A percentile compares a stretch with the other conserved stretches of the same genome.
These are phyloP conservation scores for Numenius arquata DNA, from an alignment of 2,113 vertebrate genomes.

Conservation along the genomic window DNA sequence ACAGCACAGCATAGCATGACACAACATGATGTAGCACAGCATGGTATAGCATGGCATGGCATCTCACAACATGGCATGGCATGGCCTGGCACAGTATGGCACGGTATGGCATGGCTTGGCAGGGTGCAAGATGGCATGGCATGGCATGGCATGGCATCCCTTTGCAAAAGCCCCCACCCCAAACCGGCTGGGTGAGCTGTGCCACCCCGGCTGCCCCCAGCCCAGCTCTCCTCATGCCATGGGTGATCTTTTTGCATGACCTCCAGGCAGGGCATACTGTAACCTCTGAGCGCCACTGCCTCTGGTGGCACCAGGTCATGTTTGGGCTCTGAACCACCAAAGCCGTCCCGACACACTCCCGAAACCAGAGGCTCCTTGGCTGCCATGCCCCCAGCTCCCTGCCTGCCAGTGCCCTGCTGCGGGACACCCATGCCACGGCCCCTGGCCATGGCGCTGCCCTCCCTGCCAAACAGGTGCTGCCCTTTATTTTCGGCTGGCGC, in stretches of 20 bases:
- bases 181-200: accelerated
- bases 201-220: not conserved
- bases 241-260: not conserved
- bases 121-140: accelerated
- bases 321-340: not conserved
- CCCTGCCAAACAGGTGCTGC: slow-evolving; percentile 55
- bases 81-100: not conserved
- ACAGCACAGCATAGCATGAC: not conserved
- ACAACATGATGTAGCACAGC: not conserved
- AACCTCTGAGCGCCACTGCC: not conserved
- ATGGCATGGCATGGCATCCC: not conserved
- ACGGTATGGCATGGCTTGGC: not conserved
- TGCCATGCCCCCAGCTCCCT: not conserved
- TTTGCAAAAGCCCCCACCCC: not conserved
- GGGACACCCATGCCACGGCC: not conserved
- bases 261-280: accelerated
- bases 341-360: accelerated
- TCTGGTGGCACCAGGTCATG: not conserved
- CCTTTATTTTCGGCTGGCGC: slow-evolving; percentile 64
- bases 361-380: accelerated
- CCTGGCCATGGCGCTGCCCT: not conserved
- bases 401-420: accelerated
- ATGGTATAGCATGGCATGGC: too few species aligned
- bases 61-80: too few species aligned
- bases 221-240: accelerated